Evolutionary conservation across 2,888 invertebrate species (phyloP).

Genomic region (Acholoe squamosa): DNA sequence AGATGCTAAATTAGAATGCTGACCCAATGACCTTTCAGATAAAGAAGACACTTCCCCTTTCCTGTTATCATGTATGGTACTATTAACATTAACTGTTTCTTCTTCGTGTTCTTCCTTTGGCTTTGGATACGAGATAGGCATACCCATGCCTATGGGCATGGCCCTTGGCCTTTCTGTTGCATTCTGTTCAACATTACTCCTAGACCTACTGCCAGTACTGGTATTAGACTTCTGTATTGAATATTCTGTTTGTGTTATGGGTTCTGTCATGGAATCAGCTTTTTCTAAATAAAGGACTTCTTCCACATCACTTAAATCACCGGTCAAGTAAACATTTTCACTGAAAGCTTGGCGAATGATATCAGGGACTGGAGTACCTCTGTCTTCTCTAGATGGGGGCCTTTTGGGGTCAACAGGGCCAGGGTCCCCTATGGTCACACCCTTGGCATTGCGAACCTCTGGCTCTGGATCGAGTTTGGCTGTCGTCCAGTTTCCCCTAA

Average conservation of each 20-base stretch:
- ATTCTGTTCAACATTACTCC: too few species aligned
- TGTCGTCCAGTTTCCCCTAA: constrained; percentile 2
- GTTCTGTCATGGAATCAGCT: too few species aligned
- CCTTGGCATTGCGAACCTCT: too few species aligned
- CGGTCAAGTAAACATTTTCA: background rate
- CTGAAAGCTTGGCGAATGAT: background rate
- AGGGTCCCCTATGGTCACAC: too few species aligned
- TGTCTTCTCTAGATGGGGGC: background rate
- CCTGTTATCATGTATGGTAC: too few species aligned
- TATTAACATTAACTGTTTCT: background rate
- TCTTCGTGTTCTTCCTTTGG: background rate
- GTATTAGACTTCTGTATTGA: too few species aligned
- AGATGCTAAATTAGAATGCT: background rate
- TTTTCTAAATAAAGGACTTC: background rate
- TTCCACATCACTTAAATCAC: background rate
- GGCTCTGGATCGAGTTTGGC: background rate
- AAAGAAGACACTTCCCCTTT: too few species aligned
- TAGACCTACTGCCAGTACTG: too few species aligned
- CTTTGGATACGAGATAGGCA: too few species aligned
- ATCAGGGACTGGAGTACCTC: background rate
- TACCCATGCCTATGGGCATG: too few species aligned
- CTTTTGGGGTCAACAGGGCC: background rate
- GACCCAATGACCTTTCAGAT: background rate
- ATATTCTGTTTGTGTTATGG: too few species aligned
- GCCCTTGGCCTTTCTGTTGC: too few species aligned